These are phyloP conservation scores for Condylura cristata DNA, from an alignment of 2,113 vertebrate genomes.

Conservation along the genomic window DNA sequence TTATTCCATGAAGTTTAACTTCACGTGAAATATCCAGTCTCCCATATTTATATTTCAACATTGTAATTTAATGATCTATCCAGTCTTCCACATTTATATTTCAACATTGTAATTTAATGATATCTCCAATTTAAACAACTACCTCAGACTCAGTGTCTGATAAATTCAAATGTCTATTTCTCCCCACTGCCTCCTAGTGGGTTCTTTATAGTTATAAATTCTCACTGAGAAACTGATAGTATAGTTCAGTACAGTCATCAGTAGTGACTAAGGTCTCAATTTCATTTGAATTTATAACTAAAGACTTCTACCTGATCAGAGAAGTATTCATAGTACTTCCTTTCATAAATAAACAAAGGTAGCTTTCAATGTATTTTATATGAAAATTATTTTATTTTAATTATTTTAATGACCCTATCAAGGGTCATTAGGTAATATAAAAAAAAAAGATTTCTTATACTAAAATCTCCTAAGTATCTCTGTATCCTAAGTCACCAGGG, in stretches of 20 bases:
- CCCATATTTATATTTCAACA: not conserved
- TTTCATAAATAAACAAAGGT: conserved; percentile 18
- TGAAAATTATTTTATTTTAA: not conserved
- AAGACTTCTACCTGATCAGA: not conserved
- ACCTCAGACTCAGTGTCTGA: not conserved
- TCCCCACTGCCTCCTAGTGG: not conserved
- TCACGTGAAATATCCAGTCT: not conserved
- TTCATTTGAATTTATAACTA: conserved; percentile 32
- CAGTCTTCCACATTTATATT: not conserved
- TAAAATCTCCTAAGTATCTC: not conserved
- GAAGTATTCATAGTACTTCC: not conserved
- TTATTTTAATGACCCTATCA: too few relatives aligned
- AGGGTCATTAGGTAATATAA: not conserved
- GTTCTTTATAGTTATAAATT: not conserved
- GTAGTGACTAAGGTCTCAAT: not conserved
- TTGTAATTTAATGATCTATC: not conserved
- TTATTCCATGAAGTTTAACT: conserved; percentile 50
- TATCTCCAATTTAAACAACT: not conserved
- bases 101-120: not conserved
- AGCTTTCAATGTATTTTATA: not conserved
- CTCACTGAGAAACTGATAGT: not conserved
- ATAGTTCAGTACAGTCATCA: not conserved
- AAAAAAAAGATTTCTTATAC: not conserved
- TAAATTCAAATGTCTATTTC: not conserved
- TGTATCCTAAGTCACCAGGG: not conserved